phyloP scores from a whole-genome alignment of 2,113 vertebrate species.

The Perca schrenkii region DNA sequence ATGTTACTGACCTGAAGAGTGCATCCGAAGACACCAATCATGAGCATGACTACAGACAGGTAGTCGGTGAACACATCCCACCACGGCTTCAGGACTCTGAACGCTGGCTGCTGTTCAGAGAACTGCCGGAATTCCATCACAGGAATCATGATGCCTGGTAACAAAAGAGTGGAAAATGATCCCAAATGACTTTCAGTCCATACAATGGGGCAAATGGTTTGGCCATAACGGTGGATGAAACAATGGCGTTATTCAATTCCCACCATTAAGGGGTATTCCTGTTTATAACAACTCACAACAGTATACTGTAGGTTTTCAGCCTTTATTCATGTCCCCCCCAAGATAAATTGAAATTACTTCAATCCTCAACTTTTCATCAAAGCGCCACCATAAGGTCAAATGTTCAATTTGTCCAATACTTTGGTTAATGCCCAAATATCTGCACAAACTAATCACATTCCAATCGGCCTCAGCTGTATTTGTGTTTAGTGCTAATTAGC shows the following conservation, averaged over 20 bases:
- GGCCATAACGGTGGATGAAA: neutral
- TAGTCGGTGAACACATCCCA: conserved; percentile 99
- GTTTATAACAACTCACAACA: neutral
- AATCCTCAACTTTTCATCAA: neutral
- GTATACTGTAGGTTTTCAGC: no score
- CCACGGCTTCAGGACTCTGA: conserved; percentile 98
- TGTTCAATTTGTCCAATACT: no score
- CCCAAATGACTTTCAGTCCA: neutral
- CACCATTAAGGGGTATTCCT: neutral
- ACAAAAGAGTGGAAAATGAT: conserved; percentile 4
- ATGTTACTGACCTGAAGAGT: conserved; percentile 91
- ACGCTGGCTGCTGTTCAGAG: conserved; percentile 97
- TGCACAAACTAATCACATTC: neutral
- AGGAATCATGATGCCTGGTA: conserved; percentile 93
- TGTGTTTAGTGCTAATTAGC: neutral
- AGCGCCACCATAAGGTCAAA: no score
- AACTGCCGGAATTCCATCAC: conserved; percentile 98
- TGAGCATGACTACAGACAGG: conserved; percentile 97
- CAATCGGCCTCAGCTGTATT: neutral
- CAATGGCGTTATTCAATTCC: conserved; percentile 1
- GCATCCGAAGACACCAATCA: conserved; percentile 98
- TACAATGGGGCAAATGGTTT: neutral
- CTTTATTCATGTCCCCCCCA: neutral
- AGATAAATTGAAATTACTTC: neutral
- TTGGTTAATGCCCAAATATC: neutral